Evolutionary conservation across 2,888 invertebrate genomes (phyloP).

Genomic region (Coleophora deauratella): DNA sequence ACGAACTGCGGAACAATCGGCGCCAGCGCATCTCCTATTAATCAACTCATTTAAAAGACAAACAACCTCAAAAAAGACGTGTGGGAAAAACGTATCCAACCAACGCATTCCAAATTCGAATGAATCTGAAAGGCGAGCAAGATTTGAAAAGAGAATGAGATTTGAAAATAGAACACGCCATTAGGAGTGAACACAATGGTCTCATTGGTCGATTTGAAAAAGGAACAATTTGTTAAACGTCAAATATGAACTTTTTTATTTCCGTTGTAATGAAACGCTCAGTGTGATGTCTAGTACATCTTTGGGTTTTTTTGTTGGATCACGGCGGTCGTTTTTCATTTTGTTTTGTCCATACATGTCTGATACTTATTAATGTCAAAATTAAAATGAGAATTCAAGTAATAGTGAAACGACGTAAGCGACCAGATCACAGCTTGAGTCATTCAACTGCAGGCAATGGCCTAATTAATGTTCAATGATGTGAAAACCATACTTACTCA

Average conservation of each 20-base stretch:
- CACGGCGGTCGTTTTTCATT: slow-evolving; percentile 58
- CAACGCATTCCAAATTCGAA: slow-evolving; percentile 71
- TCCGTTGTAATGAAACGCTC: slow-evolving; percentile 65
- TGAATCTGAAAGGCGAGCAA: slow-evolving; percentile 68
- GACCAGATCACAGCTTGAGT: slow-evolving; percentile 56
- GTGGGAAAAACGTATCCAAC: slow-evolving; percentile 67
- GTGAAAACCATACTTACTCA: slow-evolving; percentile 29
- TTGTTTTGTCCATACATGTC: slow-evolving; percentile 50
- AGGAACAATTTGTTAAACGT: slow-evolving; percentile 75
- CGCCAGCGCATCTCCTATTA: slow-evolving; percentile 55
- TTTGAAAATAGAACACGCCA: slow-evolving; percentile 73
- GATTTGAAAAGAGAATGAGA: slow-evolving; percentile 74
- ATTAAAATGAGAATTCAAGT: slow-evolving; percentile 55
- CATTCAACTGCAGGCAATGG: slow-evolving; percentile 32
- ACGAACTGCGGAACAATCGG: slow-evolving; percentile 39
- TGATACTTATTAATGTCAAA: slow-evolving; percentile 58
- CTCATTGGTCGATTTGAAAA: slow-evolving; percentile 74
- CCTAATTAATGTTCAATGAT: slow-evolving; percentile 51
- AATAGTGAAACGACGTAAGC: slow-evolving; percentile 51
- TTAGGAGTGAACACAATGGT: slow-evolving; percentile 71
- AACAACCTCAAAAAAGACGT: slow-evolving; percentile 52
- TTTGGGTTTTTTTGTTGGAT: slow-evolving; percentile 59
- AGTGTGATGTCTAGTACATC: slow-evolving; percentile 64
- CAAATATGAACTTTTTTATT: slow-evolving; percentile 72
- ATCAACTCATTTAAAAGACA: slow-evolving; percentile 68